A percentile compares a stretch with the other conserved stretches of the same genome.
Evolutionary conservation across 2,113 vertebrate genomes (phyloP).

Genomic region (Heteronetta atricapilla): DNA sequence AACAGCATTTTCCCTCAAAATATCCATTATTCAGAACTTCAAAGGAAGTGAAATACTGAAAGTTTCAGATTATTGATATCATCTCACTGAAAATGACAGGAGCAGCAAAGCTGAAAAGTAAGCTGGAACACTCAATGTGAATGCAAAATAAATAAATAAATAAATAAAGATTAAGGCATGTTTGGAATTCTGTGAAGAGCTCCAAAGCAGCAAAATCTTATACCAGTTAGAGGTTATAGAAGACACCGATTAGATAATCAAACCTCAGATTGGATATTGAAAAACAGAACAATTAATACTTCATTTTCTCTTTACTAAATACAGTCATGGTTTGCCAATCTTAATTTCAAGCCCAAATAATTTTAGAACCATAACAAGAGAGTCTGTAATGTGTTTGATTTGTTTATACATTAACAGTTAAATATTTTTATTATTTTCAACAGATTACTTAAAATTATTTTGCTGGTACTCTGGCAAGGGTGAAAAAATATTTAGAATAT

Average conservation of each 20-base stretch:
- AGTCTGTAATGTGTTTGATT: conserved; percentile 44
- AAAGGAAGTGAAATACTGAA: conserved; percentile 1
- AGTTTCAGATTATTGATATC: conserved; percentile 16
- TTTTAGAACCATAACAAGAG: conserved; percentile 33
- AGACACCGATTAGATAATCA: conserved; percentile 21
- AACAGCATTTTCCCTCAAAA: background rate
- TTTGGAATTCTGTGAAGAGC: background rate
- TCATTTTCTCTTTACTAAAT: conserved; percentile 60
- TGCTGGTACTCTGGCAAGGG: background rate
- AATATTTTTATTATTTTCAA: conserved; percentile 21
- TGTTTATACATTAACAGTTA: conserved; percentile 42
- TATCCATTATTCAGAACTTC: conserved; percentile 10
- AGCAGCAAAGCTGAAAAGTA: conserved; percentile 30
- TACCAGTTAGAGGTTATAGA: background rate
- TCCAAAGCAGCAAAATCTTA: background rate
- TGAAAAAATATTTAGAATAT: background rate
- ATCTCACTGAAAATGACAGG: background rate
- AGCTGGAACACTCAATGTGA: background rate
- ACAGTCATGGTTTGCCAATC: conserved; percentile 62
- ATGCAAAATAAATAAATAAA: background rate
- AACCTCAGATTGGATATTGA: conserved; percentile 40
- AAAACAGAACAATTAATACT: conserved; percentile 64
- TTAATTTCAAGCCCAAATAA: conserved; percentile 69
- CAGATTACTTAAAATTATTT: conserved; percentile 33
- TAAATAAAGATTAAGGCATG: background rate